Evolutionary conservation across 2,113 vertebrate species (phyloP), one percentile per base, ranked within the genome.

Genomic region (Corythoichthys haematopterus): DNA sequence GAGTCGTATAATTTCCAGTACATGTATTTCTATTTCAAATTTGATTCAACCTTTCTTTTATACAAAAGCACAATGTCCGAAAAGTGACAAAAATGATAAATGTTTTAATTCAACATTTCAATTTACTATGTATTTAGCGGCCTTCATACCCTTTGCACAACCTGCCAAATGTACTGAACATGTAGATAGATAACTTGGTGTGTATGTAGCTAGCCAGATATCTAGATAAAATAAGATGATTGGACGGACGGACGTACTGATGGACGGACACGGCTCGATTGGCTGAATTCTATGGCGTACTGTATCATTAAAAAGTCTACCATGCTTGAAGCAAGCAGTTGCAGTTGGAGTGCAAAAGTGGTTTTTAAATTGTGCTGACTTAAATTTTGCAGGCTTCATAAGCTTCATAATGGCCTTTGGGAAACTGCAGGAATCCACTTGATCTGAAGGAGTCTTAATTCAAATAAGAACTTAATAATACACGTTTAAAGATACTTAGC

Each of bases 1-100:
- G 15, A 4, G 50, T 20, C 50, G 20, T 46, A 48, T 53, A 56
- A 61, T 13, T 16, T 37, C 58, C 28, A 33, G 36, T 9, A 13
- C 20, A 33, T 57, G 36, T n/a, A 33, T 50, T 2, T 56, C 7
- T 0, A 8, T 72, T 66, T 75, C 64, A 70, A 65, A 67, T 70
- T 79, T 78, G 56, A 84, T 75, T 71, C 73, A 61, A 75, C 52
- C 45, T 45, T 35, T 16, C 70, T 37, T 67, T 66, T 46, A 55
- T 35, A 52, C 43, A 53, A 62, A 51, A 50, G 40, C 4, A 45
- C 33, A 64, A 80, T 10, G 16, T 43, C 53, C 40, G 56, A 6
- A 13, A 20, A 13, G 55, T 70, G 73, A 70, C 50, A 71, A 76
- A 70, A 70, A 52, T 76, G 63, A 78, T 78, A 48, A 76, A 67